These are phyloP conservation scores for Leptopilina syphax DNA, from an alignment of 2,888 invertebrate species.

Conservation along the genomic window DNA sequence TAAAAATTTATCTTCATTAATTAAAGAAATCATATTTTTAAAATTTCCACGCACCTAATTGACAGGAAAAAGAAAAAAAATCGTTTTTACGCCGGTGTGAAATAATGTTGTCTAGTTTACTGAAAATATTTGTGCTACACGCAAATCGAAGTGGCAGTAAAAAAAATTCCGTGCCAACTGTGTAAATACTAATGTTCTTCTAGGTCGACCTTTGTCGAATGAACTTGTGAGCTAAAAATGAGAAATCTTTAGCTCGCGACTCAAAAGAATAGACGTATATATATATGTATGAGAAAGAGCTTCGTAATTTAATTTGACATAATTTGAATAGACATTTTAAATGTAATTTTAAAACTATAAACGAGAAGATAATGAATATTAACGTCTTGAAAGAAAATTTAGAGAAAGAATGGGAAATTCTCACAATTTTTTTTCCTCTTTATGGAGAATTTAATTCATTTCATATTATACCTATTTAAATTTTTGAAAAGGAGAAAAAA, in stretches of 20 bases:
- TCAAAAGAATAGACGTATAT: neutral
- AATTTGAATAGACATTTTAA: neutral
- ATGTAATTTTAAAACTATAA: neutral
- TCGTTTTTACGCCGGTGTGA: neutral
- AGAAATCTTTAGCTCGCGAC: slow-evolving; percentile 21
- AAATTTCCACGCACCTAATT: too few relatives aligned
- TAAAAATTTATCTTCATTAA: too few relatives aligned
- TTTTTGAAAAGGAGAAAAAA: too few relatives aligned
- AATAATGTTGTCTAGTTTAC: neutral
- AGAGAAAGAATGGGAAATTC: too few relatives aligned
- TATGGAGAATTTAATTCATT: neutral
- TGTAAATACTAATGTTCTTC: slow-evolving; percentile 31
- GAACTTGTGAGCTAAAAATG: slow-evolving; percentile 12
- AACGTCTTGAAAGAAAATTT: neutral
- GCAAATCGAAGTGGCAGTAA: slow-evolving; percentile 14
- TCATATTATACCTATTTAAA: too few relatives aligned
- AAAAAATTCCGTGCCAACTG: slow-evolving; percentile 40
- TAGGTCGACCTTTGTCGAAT: slow-evolving; percentile 35
- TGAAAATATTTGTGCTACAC: slow-evolving; percentile 1
- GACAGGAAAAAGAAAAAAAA: too few relatives aligned
- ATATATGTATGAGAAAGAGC: neutral
- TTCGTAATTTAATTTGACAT: neutral
- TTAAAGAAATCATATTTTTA: too few relatives aligned
- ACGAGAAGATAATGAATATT: neutral
- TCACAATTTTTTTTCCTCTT: too few relatives aligned